Evolutionary conservation across 1,140 invertebrate species (phyloP), one percentile per base, ranked within the genome.

Genomic region (Sitodiplosis mosellana): DNA sequence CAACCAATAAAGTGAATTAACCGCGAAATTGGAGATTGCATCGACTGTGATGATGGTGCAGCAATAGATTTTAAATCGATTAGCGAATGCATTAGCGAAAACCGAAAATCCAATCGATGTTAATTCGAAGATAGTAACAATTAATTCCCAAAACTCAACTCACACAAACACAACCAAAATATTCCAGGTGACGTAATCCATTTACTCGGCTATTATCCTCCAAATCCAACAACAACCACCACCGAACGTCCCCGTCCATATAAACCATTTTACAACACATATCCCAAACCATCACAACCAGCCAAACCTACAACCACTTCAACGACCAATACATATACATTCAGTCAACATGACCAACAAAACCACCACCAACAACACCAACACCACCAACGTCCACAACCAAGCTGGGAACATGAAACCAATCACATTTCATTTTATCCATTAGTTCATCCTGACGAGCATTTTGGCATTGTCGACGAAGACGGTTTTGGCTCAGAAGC

Each of bases 191-290:
- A 64, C 53, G 62, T 64, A 55, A 64, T 63, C 56, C 61, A 64
- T 54, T 59, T 64, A 53, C 59, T 62, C 50, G 61, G 64, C 53
- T 64, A 63, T 45, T 64, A 64, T 49, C 61, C 61, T 47, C 61
- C 62, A n/a, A 33, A 18, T 60, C 51, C 57, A 58, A 41, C 51
- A 53, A n/a, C 54, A 54, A 38, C 51, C 12, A 44, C 5, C 19
- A 45, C 14, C 22, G 36, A 50, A 27, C 40, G 51, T 41, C 51
- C 54, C 51, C 44, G 53, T 12, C 50, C 38, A n/a, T 8, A 47
- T 2, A 14, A 14, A 20, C 18, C 46, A 12, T 38, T 47, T 18
- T 47, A 36, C n/a, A n/a, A n/a, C 19, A 21, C 36, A 38, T 22
- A 18, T 6, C 7, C 17, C 34, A 37, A n/a, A 44, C 22, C 43